A percentile compares a stretch with the other conserved stretches of the same genome.
Evolutionary conservation across 2,888 invertebrate genomes (phyloP).

Genomic region (Agrochola lychnidis): DNA sequence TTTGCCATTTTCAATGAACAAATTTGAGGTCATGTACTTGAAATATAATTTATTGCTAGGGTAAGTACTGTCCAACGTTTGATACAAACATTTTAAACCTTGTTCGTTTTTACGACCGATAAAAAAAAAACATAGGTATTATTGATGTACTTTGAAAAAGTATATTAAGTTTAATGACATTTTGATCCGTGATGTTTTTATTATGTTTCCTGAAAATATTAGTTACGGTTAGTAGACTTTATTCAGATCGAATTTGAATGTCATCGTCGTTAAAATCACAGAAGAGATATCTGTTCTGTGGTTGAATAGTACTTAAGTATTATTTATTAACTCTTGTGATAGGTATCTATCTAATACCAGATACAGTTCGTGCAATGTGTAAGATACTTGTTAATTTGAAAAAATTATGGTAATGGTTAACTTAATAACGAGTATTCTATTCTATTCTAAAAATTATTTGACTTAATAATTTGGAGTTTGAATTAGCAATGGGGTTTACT

Average conservation of each 20-base stretch:
- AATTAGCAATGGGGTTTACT: not conserved
- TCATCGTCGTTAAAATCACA: not conserved
- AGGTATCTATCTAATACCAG: not conserved
- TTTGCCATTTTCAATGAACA: not conserved
- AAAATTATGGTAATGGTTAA: not conserved
- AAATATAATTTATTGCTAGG: not conserved
- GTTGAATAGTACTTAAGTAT: not conserved
- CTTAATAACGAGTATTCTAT: not conserved
- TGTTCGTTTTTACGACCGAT: not conserved
- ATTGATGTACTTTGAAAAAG: not conserved
- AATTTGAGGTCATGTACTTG: not conserved
- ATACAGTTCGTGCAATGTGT: not conserved
- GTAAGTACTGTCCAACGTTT: not conserved
- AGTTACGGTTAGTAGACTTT: slow-evolving; percentile 8
- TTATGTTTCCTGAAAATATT: slow-evolving; percentile 20
- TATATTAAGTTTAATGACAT: not conserved
- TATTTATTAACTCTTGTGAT: not conserved
- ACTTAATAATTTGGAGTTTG: not conserved
- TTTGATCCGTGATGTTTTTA: slow-evolving; percentile 2
- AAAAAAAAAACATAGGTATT: slow-evolving; percentile 2
- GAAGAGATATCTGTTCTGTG: too few species aligned
- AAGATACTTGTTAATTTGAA: not conserved
- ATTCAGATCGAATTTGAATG: slow-evolving; percentile 16
- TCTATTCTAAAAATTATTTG: not conserved
- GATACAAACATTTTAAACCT: not conserved